Conservation (phyloP, 2,797 vertebrate genomes). For the Agapornis canus region DNA sequence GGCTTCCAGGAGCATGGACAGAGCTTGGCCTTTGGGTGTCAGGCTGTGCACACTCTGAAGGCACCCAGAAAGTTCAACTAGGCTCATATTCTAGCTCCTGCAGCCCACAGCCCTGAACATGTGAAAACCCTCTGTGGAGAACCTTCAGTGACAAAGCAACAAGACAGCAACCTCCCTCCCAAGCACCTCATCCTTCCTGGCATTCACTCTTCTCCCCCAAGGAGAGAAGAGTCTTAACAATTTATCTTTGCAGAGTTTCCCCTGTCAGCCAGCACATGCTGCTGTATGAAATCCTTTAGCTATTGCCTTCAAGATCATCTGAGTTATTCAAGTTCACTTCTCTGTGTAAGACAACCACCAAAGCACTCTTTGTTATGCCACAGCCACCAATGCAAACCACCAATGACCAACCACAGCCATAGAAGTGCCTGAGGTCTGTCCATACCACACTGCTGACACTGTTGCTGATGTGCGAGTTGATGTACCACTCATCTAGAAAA, state of each 20-base stretch:
- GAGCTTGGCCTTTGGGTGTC: rapidly evolving
- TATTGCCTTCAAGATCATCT: neutral
- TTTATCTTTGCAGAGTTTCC: neutral
- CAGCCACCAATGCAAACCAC: neutral
- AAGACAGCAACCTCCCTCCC: neutral
- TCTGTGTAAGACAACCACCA: neutral
- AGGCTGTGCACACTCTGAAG: neutral
- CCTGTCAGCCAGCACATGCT: neutral
- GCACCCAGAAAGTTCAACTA: neutral
- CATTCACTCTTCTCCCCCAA: neutral
- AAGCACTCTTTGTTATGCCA: neutral
- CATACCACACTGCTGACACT: neutral
- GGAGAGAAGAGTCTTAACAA: neutral
- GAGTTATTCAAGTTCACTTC: neutral
- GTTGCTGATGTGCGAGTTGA: neutral
- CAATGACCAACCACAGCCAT: neutral
- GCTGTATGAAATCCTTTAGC: neutral
- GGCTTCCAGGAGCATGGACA: neutral
- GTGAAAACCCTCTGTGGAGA: neutral
- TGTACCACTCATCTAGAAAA: neutral
- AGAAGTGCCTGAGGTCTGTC: neutral
- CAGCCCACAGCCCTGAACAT: rapidly evolving
- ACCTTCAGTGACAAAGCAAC: neutral
- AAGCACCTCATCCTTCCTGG: neutral
- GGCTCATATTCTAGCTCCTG: neutral